A percentile compares a stretch with the other conserved stretches of the same genome.
Evolutionary conservation across 2,113 vertebrate genomes (phyloP).

Genomic region (Narcine bancroftii): DNA sequence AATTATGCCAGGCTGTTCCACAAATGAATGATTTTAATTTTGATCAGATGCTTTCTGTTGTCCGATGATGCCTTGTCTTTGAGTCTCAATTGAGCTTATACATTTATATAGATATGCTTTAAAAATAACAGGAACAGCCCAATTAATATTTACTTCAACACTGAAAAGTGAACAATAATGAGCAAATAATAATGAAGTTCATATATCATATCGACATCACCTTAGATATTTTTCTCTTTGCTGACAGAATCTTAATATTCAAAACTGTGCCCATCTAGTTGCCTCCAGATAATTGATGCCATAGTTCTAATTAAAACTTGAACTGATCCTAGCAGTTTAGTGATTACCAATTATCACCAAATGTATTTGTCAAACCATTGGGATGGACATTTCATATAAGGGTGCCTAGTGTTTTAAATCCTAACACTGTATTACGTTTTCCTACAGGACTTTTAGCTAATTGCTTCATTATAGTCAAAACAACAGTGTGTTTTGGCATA

Average conservation of each 20-base stretch:
- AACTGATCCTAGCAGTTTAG: constrained; percentile 13
- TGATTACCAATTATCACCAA: constrained; percentile 36
- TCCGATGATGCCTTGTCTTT: background rate
- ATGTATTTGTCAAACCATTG: constrained; percentile 33
- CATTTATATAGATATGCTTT: background rate
- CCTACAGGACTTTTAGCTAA: constrained; percentile 37
- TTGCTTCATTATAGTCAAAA: constrained; percentile 36
- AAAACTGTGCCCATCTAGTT: background rate
- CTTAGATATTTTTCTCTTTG: background rate
- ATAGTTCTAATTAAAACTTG: constrained; percentile 23
- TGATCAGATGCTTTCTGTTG: background rate
- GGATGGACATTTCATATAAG: constrained; percentile 30
- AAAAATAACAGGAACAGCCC: background rate
- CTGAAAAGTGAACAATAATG: background rate
- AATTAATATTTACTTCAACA: background rate
- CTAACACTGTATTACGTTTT: constrained; percentile 36
- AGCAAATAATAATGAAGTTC: background rate
- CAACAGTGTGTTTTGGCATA: constrained; percentile 37
- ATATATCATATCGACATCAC: background rate
- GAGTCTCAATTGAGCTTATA: background rate
- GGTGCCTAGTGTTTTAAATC: constrained; percentile 35
- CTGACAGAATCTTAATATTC: constrained; percentile 26
- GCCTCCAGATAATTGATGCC: background rate
- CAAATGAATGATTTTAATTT: background rate
- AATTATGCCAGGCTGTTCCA: background rate